Base-by-base conservation (phyloP, 2,797 vertebrate genomes). In the Thaleichthys pacificus region DNA sequence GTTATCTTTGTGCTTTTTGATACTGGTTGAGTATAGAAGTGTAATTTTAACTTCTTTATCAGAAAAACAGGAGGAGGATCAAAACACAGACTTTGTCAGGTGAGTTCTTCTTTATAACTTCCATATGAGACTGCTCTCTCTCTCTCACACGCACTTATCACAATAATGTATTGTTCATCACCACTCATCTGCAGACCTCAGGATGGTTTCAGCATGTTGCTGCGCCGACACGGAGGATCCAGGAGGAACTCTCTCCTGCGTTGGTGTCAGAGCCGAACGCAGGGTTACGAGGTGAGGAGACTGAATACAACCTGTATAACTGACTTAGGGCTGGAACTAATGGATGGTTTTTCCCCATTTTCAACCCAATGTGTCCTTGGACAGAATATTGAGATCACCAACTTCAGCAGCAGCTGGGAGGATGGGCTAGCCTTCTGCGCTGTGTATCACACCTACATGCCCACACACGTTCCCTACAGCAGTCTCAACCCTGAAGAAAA, bases 321-420 rank as follows among this genome's bases (percentile, higher is more conserved):
- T 17, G 15, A 17, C 51, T 56, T 51, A 17, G 19, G 4, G 15
- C 51, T n/a, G 51, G 12, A 47, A 47, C 42, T 56, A 19, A n/a
- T n/a, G 5, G 4, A 56, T 17, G 21, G 24, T 28, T 24, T 22
- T 15, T 12, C 24, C 14, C 14, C 26, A 22, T 26, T 75, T 19
- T n/a, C 9, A 61, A 12, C 38, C 38, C 21, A 11, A 49, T 68
- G 0, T 66, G n/a, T 65, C 80, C 32, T 81, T 35, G 72, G 49
- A 66, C 88, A 95, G 94, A 87, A 94, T 68, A 92, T 94, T 82
- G 94, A 94, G 15, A 93, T 95, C 74, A 94, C 93, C 38, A 94
- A 95, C 84, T 95, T 95, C 88, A 94, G 93, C 81, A 93, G 87
- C 85, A 93, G 93, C 81, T 95, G 94, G 94, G 92, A 91, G 61